Evolutionary conservation across 2,113 vertebrate genomes (phyloP), one percentile per base, ranked within the genome.

Genomic region (Heloderma charlesbogerti): DNA sequence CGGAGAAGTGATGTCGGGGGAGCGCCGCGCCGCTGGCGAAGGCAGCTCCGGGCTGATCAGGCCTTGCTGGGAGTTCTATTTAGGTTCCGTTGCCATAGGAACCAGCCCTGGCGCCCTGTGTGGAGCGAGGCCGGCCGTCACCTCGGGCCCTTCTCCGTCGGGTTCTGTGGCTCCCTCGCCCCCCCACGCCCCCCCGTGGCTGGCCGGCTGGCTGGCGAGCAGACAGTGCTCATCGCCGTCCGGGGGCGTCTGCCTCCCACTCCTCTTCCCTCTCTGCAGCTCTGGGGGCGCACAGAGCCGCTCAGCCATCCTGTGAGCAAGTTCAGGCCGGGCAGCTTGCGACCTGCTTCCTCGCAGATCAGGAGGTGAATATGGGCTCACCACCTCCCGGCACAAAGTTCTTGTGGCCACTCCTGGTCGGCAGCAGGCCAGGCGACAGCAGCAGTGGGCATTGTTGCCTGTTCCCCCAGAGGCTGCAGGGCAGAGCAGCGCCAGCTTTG

Each of bases 81-180:
- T 94, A 89, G 93, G 94, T 90, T 69, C 92, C 1, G 95, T 97
- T 96, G 79, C 95, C 88, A 72, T 96, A 89, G 95, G 89, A 95
- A 95, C 95, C 80, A 79, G 27, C 89, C 34, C 79, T 80, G 89
- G 78, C 83, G 29, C 93, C 79, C 27, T 89, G 86, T 94, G 72
- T 34, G 43, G 16, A 22, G 16, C 20, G 2, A 88, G 83, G 74
- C 81, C 92, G 88, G 87, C 57, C 27, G 83, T 34, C 6, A 48
- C 94, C 91, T 22, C 63, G 66, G 84, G 88, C 84, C 78, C 48
- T 85, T 86, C 86, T 48, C 29, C 4, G 63, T 67, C 60, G 60
- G 60, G 60, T 18, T 54, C 60, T 3, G 60, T 18, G 16, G 60
- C 81, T 60, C 51, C 82, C 37, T 60, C 37, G 2, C n/a, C 13